Base-by-base conservation (phyloP, 2,888 invertebrate species). In the Opisthograptis luteolata region DNA sequence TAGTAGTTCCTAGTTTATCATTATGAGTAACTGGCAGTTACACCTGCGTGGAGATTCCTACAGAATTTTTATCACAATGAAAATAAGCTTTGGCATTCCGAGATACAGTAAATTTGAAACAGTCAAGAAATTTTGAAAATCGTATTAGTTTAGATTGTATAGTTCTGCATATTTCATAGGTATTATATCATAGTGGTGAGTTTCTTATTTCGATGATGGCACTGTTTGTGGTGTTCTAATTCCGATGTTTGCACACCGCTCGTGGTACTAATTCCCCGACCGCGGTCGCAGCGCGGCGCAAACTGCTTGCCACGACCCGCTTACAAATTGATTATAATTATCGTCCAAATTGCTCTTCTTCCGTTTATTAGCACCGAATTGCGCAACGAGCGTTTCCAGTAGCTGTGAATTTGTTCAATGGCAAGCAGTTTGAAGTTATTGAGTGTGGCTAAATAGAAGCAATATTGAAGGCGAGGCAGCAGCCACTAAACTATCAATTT, bases 281-380 rank as follows among this genome's bases (percentile, higher is more conserved):
- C 63, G 60, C 66, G 65, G 57, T 58, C 67, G 57, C 60, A 55
- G 58, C 60, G 57, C 60, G 54, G 58, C 60, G 64, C 68, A 67
- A 65, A 66, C 59, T 63, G 70, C 69, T 66, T 62, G 69, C 65
- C 61, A 63, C 62, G 61, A 58, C 64, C 68, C 55, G 66, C 66
- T 66, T 66, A 64, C 66, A 71, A 79, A 76, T 79, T 76, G 70
- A 69, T 66, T 68, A 65, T 69, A 76, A 78, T 75, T 76, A 75
- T 73, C 65, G 64, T 70, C 68, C 67, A 70, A 76, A 73, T 73
- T 75, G 69, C 62, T 70, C 62, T 61, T 76, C 72, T 75, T 76
- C 75, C 71, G 70, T 68, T 64, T 68, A 70, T 66, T 71, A 68
- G 65, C 59, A 47, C 51, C 45, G 55, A 58, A 55, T 58, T 60